A percentile compares a stretch with the other conserved stretches of the same genome.
Conservation (phyloP, 2,888 invertebrate genomes). For the Acleris holmiana region DNA sequence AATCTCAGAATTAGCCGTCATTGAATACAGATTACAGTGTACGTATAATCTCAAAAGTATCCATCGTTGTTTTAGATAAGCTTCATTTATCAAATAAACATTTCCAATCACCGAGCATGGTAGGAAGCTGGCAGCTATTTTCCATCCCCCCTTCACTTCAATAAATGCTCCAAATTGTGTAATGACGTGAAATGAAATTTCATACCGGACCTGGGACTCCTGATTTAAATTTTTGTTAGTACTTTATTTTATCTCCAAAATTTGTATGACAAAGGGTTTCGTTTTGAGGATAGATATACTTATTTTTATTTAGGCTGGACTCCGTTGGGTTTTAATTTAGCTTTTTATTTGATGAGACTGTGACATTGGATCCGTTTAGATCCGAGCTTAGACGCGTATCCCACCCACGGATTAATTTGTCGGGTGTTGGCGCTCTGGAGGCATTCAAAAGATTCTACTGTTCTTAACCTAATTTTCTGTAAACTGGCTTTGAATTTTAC, state of each 20-base stretch:
- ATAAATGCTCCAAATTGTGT: conserved; percentile 40
- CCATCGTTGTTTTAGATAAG: conserved; percentile 4
- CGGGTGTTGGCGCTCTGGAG: background rate
- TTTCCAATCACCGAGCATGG: conserved; percentile 23
- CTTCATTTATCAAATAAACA: conserved; percentile 25
- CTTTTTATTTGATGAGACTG: conserved; percentile 25
- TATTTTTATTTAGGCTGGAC: conserved; percentile 30
- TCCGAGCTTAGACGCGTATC: conserved; percentile 5
- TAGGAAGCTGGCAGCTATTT: conserved; percentile 28
- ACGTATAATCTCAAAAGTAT: background rate
- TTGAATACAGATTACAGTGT: too few relatives aligned
- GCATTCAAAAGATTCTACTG: too few relatives aligned
- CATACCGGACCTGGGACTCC: conserved; percentile 38
- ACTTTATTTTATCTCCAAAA: conserved; percentile 40
- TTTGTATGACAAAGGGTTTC: conserved; percentile 34
- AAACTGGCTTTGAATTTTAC: too few relatives aligned
- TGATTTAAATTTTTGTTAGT: conserved; percentile 40
- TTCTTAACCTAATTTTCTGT: too few relatives aligned
- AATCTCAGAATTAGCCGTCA: too few relatives aligned
- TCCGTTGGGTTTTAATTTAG: conserved; percentile 24
- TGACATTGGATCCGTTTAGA: conserved; percentile 6
- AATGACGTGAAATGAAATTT: conserved; percentile 42
- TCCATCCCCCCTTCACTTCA: conserved; percentile 40
- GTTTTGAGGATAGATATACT: conserved; percentile 27
- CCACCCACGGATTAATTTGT: conserved; percentile 1